Percentiles rank a stretch among this genome's conserved stretches.
These are phyloP conservation scores for Philereme transversata DNA, from an alignment of 2,888 invertebrate species.

Conservation along the genomic window DNA sequence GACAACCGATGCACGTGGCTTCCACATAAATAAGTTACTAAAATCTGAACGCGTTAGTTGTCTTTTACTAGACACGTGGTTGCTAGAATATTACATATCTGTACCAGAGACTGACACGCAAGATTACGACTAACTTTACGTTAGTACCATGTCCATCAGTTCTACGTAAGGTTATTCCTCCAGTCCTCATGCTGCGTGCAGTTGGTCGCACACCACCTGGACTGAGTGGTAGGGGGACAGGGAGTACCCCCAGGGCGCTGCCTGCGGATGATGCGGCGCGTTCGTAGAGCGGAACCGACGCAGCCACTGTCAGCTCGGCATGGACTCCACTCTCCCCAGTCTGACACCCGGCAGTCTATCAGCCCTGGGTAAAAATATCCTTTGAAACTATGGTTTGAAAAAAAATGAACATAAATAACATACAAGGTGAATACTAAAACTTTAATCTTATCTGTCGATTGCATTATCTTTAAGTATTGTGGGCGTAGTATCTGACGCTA, in stretches of 20 bases:
- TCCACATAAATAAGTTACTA: not conserved
- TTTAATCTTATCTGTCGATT: too few relatives aligned
- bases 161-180: conserved; percentile 75
- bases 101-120: not conserved
- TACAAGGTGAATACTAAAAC: too few relatives aligned
- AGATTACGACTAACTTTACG: not conserved
- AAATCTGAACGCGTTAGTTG: not conserved
- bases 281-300: conserved; percentile 93
- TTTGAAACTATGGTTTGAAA: too few relatives aligned
- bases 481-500: too few relatives aligned
- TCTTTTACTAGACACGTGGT: not conserved
- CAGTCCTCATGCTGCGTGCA: conserved; percentile 69
- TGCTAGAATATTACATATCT: not conserved
- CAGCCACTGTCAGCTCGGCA: conserved; percentile 96
- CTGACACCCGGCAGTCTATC: conserved; percentile 92
- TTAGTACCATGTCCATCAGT: not conserved
- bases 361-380: conserved; percentile 63
- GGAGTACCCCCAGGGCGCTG: conserved; percentile 91
- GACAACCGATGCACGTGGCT: too few relatives aligned
- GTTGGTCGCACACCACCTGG: conserved; percentile 93
- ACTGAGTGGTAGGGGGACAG: conserved; percentile 93
- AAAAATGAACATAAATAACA: too few relatives aligned
- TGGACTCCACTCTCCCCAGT: conserved; percentile 94
- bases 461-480: too few relatives aligned
- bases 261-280: conserved; percentile 89